phyloP scores from a whole-genome alignment of 2,888 invertebrate genomes.

The Hipparchia sbordonii region DNA sequence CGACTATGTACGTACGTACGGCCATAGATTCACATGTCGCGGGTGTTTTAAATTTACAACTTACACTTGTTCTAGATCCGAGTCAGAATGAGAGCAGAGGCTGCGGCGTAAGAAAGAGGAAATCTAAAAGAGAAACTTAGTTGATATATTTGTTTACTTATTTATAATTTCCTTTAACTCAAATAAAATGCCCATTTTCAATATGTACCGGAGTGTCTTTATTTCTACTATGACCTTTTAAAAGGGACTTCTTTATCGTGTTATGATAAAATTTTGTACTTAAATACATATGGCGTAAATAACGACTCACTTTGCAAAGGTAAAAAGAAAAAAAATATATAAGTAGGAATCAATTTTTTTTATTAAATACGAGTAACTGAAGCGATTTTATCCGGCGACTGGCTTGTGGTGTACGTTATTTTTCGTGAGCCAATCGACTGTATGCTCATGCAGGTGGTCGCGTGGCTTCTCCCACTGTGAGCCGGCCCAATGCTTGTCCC shows the following conservation, averaged over 20 bases:
- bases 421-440: constrained; percentile 46
- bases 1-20: no score
- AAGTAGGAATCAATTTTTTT: background rate
- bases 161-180: constrained; percentile 25
- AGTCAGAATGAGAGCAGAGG: constrained; percentile 56
- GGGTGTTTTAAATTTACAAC: no score
- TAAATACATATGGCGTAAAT: no score
- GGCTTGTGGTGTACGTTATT: constrained; percentile 36
- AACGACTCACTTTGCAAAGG: background rate
- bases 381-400: constrained; percentile 29
- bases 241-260: no score
- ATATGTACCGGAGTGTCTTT: background rate
- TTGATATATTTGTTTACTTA: constrained; percentile 19
- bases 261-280: no score
- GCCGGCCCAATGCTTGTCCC: constrained; percentile 48
- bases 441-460: constrained; percentile 42
- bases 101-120: constrained; percentile 54
- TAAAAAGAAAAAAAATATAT: background rate
- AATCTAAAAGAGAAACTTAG: constrained; percentile 55
- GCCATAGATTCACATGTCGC: no score
- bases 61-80: constrained; percentile 55
- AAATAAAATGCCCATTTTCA: constrained; percentile 21
- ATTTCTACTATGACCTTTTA: background rate
- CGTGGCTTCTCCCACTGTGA: constrained; percentile 47
- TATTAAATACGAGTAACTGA: no score